Evolutionary conservation across 2,888 invertebrate genomes (phyloP).

Genomic region (Keiferia lycopersicella): DNA sequence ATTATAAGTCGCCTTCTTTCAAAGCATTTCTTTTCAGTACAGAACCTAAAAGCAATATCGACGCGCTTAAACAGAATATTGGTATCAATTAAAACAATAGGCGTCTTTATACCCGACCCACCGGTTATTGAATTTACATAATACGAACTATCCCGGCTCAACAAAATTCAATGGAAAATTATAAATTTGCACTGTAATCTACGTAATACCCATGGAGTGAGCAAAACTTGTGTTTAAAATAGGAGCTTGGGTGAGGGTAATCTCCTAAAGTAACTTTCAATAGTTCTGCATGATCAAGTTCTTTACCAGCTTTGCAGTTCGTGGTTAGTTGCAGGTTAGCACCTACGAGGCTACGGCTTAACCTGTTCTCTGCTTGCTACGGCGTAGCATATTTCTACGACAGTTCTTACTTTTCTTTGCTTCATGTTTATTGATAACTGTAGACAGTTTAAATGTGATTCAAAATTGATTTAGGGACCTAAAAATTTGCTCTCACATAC

Average conservation of each 20-base stretch:
- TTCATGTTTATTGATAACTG: not conserved
- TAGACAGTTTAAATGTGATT: no score
- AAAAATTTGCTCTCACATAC: no score
- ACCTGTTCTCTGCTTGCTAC: slow-evolving; percentile 47
- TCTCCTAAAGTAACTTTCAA: slow-evolving; percentile 70
- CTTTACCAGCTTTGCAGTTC: slow-evolving; percentile 44
- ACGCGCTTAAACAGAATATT: slow-evolving; percentile 38
- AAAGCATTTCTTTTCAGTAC: not conserved
- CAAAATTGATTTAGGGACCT: no score
- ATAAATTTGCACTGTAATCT: slow-evolving; percentile 69
- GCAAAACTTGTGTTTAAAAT: slow-evolving; percentile 47
- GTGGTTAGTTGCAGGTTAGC: slow-evolving; percentile 67
- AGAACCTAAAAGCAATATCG: not conserved
- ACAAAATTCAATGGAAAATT: slow-evolving; percentile 56
- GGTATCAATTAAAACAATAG: slow-evolving; percentile 55
- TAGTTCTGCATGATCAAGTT: slow-evolving; percentile 64
- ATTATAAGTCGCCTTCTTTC: not conserved
- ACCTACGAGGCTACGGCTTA: slow-evolving; percentile 72
- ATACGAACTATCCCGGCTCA: slow-evolving; percentile 53
- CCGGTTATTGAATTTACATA: slow-evolving; percentile 68
- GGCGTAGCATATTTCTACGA: not conserved
- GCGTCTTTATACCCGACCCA: slow-evolving; percentile 39
- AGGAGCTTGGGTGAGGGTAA: slow-evolving; percentile 50
- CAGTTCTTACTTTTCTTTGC: not conserved
- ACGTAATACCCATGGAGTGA: slow-evolving; percentile 52